A percentile compares a stretch with the other conserved stretches of the same genome.
These are phyloP conservation scores for Merluccius polli DNA, from an alignment of 2,797 vertebrate species.

Conservation along the genomic window DNA sequence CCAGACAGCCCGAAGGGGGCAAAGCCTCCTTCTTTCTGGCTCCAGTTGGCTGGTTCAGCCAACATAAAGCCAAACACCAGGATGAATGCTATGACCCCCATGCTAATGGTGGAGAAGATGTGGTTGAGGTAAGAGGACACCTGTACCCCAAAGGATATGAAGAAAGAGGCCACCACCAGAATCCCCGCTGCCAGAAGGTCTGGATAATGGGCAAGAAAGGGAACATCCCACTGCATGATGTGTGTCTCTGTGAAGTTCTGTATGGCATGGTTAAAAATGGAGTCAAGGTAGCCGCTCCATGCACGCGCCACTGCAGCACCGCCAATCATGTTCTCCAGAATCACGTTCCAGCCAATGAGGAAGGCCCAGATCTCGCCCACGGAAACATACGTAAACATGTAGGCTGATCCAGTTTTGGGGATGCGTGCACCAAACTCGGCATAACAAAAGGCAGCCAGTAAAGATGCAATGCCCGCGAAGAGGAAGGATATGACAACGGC, in stretches of 20 bases:
- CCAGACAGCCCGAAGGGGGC: constrained; percentile 87
- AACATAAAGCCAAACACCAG: constrained; percentile 88
- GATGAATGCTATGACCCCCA: constrained; percentile 85
- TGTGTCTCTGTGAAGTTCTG: constrained; percentile 90
- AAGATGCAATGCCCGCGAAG: constrained; percentile 85
- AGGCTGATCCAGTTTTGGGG: constrained; percentile 93
- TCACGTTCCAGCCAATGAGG: constrained; percentile 95
- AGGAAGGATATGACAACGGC: constrained; percentile 86
- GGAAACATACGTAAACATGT: constrained; percentile 96
- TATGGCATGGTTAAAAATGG: constrained; percentile 90
- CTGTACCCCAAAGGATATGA: constrained; percentile 91
- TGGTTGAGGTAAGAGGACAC: constrained; percentile 97
- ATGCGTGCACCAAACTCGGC: constrained; percentile 94
- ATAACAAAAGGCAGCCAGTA: constrained; percentile 93
- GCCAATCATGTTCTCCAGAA: constrained; percentile 94
- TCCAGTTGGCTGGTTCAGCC: constrained; percentile 87
- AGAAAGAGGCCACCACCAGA: constrained; percentile 81
- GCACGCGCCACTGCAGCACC: constrained; percentile 90
- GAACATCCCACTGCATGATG: constrained; percentile 83
- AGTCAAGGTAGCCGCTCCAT: constrained; percentile 95
- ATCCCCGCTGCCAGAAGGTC: constrained; percentile 87
- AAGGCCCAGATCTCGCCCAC: constrained; percentile 98
- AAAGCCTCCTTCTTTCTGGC: constrained; percentile 84
- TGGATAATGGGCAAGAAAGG: constrained; percentile 87
- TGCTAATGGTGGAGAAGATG: constrained; percentile 84